Base-by-base conservation (phyloP, 2,888 invertebrate genomes). In the Anodontia alba region DNA sequence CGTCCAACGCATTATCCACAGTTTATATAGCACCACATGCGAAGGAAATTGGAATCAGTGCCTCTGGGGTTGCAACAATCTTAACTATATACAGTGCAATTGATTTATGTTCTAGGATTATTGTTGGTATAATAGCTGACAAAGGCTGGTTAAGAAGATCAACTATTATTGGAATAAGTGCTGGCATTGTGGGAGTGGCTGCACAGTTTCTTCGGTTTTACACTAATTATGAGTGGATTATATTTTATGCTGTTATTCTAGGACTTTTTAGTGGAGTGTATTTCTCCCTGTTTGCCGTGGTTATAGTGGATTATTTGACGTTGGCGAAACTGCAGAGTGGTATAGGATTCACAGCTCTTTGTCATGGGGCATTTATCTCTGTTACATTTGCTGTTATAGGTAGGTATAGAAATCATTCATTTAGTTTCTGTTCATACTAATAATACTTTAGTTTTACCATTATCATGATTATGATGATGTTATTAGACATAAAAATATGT, bases 271-370 rank as follows among this genome's bases (percentile, higher is more conserved):
- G 84, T 1, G 87, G 88, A 1, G 80, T 82, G 12, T 84, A 89
- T 71, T 84, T 84, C 66, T 86, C 86, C 8, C 71, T 90, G 71
- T 80, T 87, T n/a, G 81, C 88, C 8, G 83, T 88, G 8, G 76
- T 88, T 17, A 78, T 89, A 17, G 87, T 87, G 8, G 88, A 89
- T 36, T 86, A 89, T 26, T 76, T 88, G 17, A 89, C 88, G 0
- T 46, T 89, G 31, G 81, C 75, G 1, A 79, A 84, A 49, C 83
- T 90, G 29, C 77, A 88, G 1, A 76, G 79, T 23, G 78, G 83
- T 8, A 68, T 89, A n/a, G 88, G 87, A 0, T 77, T 90, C n/a
- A 77, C 81, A 0, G 76, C 87, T n/a, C 57, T 88, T 26, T 68
- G 86, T 23, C 87, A 84, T 67, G 86, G 89, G 0, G 49, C 80